These are phyloP conservation scores for Pangasius macronema DNA, from an alignment of 2,797 vertebrate genomes.

Conservation along the genomic window DNA sequence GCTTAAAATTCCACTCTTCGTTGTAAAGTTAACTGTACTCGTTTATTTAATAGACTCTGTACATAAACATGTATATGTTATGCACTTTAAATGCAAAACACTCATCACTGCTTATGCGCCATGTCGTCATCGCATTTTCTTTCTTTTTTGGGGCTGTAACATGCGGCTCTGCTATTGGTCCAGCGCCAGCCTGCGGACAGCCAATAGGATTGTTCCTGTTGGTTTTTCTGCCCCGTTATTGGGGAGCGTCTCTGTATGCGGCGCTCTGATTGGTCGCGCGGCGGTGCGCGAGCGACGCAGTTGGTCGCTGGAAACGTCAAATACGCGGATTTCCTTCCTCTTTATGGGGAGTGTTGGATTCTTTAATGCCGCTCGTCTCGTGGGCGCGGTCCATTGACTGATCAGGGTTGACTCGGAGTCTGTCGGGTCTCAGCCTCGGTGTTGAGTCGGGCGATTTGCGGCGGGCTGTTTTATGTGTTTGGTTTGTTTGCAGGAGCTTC, in stretches of 20 bases:
- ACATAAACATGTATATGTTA: neutral
- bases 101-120: neutral
- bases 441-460: neutral
- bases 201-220: slow-evolving; percentile 13
- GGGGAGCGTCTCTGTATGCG: neutral
- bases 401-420: neutral
- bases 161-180: slow-evolving; percentile 38
- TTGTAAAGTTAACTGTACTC: neutral
- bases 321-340: slow-evolving; percentile 58
- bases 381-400: slow-evolving; percentile 55
- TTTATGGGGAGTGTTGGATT: slow-evolving; percentile 43
- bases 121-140: slow-evolving; percentile 47
- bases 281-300: neutral
- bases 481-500: slow-evolving; percentile 63
- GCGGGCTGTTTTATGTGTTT: neutral
- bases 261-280: slow-evolving; percentile 36
- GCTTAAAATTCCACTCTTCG: neutral
- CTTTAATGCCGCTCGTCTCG: slow-evolving; percentile 45
- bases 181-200: neutral
- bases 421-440: neutral
- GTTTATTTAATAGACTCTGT: neutral
- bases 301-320: slow-evolving; percentile 52
- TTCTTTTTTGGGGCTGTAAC: neutral
- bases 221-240: slow-evolving; percentile 32
- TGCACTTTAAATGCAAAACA: neutral